Percentiles rank a stretch among this genome's conserved stretches.
Conservation (phyloP, 2,888 invertebrate genomes). For the Tolmerus cingulatus region DNA sequence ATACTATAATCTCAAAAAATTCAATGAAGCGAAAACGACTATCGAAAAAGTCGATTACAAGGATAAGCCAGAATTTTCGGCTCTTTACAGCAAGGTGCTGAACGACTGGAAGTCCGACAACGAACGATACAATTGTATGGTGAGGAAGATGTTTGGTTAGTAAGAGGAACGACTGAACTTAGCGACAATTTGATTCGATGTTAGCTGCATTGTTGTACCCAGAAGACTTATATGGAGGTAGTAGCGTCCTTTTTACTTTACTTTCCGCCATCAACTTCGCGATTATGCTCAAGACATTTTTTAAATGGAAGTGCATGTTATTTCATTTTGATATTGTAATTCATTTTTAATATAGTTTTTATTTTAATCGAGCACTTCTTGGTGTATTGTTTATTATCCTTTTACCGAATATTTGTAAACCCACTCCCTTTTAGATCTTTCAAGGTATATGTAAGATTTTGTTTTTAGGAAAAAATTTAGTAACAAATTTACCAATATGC, state of each 20-base stretch:
- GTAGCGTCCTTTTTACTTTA: neutral
- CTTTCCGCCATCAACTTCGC: neutral
- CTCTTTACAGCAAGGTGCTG: slow-evolving; percentile 68
- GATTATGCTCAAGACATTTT: neutral
- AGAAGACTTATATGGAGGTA: neutral
- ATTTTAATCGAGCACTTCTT: neutral
- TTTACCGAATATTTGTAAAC: neutral
- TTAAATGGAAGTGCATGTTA: slow-evolving; percentile 19
- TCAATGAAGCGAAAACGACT: slow-evolving; percentile 71
- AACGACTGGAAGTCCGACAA: slow-evolving; percentile 69
- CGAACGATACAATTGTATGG: slow-evolving; percentile 66
- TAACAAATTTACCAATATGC: no score
- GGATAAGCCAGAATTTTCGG: slow-evolving; percentile 72
- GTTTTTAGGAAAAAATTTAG: no score
- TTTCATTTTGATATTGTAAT: slow-evolving; percentile 26
- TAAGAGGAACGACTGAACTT: neutral
- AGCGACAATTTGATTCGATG: neutral
- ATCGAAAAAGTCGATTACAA: slow-evolving; percentile 67
- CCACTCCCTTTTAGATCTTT: no score
- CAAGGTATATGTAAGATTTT: no score
- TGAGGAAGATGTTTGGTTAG: slow-evolving; percentile 66
- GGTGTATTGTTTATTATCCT: neutral
- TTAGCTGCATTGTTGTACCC: neutral
- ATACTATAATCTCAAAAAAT: slow-evolving; percentile 68
- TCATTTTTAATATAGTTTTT: slow-evolving; percentile 30